Evolutionary conservation across 92 coral and sea anemone species (phyloP).

Genomic region (Palythoa caribaeorum): DNA sequence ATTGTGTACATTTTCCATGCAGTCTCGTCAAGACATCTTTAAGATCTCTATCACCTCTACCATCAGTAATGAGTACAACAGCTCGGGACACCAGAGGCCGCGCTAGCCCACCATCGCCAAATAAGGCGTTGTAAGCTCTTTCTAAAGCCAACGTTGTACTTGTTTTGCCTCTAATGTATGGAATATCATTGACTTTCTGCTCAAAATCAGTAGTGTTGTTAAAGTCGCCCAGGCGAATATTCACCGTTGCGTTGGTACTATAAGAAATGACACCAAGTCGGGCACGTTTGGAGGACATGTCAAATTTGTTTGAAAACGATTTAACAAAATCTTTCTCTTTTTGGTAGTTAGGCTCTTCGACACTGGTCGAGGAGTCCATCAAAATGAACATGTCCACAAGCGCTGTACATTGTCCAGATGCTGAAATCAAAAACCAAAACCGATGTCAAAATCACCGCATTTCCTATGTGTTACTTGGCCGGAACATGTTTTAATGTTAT

Average conservation of each 20-base stretch:
- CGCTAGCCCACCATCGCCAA: not conserved
- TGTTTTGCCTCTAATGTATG: slow-evolving; percentile 8
- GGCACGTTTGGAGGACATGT: slow-evolving; percentile 31
- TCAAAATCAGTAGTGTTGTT: slow-evolving; percentile 22
- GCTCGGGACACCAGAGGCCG: slow-evolving; percentile 36
- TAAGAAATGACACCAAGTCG: slow-evolving; percentile 41
- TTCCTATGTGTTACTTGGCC: too few species aligned
- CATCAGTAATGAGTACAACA: slow-evolving; percentile 26
- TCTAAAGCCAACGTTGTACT: slow-evolving; percentile 13
- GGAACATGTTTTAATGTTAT: too few species aligned
- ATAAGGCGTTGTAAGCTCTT: slow-evolving; percentile 8
- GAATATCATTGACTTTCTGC: not conserved
- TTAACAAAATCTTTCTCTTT: slow-evolving; percentile 34
- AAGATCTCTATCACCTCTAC: not conserved
- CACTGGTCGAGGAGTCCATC: slow-evolving; percentile 43
- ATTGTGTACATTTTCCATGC: slow-evolving; percentile 4
- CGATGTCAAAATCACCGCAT: not conserved
- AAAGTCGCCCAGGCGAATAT: slow-evolving; percentile 28
- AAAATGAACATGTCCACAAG: slow-evolving; percentile 28
- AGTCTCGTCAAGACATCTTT: not conserved
- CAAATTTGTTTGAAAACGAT: slow-evolving; percentile 23
- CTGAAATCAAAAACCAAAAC: not conserved
- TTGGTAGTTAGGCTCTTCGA: slow-evolving; percentile 16
- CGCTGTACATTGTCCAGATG: slow-evolving; percentile 24
- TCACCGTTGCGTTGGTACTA: slow-evolving; percentile 30